Conservation (phyloP, 2,888 invertebrate species). For the Pomacea canaliculata region DNA sequence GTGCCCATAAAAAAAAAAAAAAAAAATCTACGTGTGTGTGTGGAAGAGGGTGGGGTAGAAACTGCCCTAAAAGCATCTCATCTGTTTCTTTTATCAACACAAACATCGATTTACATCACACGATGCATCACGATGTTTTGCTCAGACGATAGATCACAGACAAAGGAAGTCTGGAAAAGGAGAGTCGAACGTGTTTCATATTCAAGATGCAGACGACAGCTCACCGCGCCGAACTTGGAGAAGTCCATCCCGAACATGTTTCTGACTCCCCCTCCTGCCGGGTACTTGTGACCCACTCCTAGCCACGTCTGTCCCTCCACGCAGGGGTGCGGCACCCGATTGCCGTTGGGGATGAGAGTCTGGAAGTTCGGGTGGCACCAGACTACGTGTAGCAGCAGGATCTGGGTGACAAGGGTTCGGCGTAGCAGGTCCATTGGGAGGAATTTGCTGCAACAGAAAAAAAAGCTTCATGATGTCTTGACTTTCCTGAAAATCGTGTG, state of each 20-base stretch:
- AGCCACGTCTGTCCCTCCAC: slow-evolving; percentile 36
- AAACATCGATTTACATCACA: no score
- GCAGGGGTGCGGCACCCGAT: slow-evolving; percentile 46
- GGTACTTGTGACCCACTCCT: slow-evolving; percentile 43
- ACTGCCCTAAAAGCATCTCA: no score
- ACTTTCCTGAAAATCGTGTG: not conserved
- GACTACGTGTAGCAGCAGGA: not conserved
- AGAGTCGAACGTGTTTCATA: not conserved
- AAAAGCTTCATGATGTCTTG: not conserved
- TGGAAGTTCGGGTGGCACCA: slow-evolving; percentile 18
- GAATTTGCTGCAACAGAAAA: not conserved
- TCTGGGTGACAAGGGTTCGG: not conserved
- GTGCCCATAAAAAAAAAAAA: no score
- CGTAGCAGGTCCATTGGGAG: not conserved
- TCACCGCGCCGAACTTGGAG: slow-evolving; percentile 34
- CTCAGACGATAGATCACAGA: no score
- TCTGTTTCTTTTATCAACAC: no score
- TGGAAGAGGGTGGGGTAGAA: no score
- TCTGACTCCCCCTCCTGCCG: slow-evolving; percentile 39
- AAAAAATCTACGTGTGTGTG: no score
- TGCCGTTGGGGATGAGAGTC: slow-evolving; percentile 42
- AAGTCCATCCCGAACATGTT: slow-evolving; percentile 48
- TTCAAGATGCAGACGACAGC: slow-evolving; percentile 8
- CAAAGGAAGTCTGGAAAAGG: not conserved
- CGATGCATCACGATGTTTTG: no score